These are phyloP conservation scores for Pristionchus maxplancki DNA, from an alignment of 2,888 invertebrate genomes.

Conservation along the genomic window DNA sequence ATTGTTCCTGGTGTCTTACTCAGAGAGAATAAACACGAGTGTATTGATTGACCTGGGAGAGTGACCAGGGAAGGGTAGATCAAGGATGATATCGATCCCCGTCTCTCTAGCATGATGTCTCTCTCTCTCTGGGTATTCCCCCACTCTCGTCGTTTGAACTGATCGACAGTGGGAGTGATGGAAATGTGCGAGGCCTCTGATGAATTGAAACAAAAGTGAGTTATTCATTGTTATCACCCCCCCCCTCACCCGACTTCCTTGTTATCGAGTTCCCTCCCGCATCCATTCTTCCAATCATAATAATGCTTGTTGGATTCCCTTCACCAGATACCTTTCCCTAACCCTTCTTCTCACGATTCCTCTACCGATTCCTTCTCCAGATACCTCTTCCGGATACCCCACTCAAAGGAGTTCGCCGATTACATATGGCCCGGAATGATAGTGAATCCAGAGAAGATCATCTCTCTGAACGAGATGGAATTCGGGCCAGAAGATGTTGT, in stretches of 20 bases:
- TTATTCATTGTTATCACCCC: background rate
- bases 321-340: background rate
- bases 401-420: conserved; percentile 63
- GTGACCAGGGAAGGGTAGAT: background rate
- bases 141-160: background rate
- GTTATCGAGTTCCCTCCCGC: too few species aligned
- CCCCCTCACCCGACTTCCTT: background rate
- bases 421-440: conserved; percentile 74
- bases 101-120: background rate
- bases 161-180: background rate
- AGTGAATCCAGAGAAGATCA: conserved; percentile 61
- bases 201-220: conserved; percentile 42
- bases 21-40: background rate
- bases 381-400: conserved; percentile 64
- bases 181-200: background rate
- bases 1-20: conserved; percentile 27
- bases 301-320: background rate
- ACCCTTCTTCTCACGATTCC: background rate
- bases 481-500: conserved; percentile 86
- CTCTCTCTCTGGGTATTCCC: background rate
- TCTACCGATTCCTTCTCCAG: background rate
- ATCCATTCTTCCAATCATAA: background rate
- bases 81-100: too few species aligned
- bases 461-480: conserved; percentile 69
- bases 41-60: background rate